These are phyloP conservation scores for Lordiphosa mommai DNA, from an alignment of 1,140 invertebrate genomes.

Conservation along the genomic window DNA sequence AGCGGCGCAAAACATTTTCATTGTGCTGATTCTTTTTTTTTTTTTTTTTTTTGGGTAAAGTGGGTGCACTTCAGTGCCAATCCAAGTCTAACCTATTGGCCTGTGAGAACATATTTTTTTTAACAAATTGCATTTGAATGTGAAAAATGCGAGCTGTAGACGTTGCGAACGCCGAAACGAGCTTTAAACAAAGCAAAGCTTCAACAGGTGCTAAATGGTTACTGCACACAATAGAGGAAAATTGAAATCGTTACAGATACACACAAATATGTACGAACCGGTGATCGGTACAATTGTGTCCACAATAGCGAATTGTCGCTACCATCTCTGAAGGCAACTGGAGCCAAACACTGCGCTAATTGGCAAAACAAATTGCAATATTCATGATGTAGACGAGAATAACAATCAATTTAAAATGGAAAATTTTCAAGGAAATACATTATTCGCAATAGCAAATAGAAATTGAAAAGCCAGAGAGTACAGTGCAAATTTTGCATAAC, in stretches of 20 bases:
- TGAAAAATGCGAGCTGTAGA: conserved; percentile 4
- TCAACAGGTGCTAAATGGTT: conserved; percentile 9
- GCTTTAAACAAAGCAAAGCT: conserved; percentile 1
- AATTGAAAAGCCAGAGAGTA: conserved; percentile 27
- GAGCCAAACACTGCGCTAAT: conserved; percentile 51
- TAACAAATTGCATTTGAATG: conserved; percentile 31
- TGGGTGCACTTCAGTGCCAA: conserved; percentile 38
- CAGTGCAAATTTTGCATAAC: too few relatives aligned
- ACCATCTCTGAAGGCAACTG: conserved; percentile 21
- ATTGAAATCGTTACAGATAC: conserved; percentile 21
- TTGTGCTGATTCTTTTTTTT: conserved; percentile 38
- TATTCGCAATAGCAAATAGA: conserved; percentile 30
- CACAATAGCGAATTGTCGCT: conserved; percentile 51
- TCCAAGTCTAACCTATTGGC: conserved; percentile 13
- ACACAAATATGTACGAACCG: conserved; percentile 3
- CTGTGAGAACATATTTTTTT: conserved; percentile 55
- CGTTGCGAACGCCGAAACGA: not conserved
- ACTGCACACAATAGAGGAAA: conserved; percentile 10
- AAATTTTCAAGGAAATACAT: conserved; percentile 54
- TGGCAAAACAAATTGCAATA: conserved; percentile 46
- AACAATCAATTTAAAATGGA: conserved; percentile 53
- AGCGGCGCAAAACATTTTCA: conserved; percentile 59
- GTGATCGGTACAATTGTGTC: conserved; percentile 23
- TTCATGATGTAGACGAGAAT: conserved; percentile 21
- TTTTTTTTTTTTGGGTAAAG: conserved; percentile 35